Conservation (phyloP, 2,113 vertebrate species). For the Cervus canadensis region DNA sequence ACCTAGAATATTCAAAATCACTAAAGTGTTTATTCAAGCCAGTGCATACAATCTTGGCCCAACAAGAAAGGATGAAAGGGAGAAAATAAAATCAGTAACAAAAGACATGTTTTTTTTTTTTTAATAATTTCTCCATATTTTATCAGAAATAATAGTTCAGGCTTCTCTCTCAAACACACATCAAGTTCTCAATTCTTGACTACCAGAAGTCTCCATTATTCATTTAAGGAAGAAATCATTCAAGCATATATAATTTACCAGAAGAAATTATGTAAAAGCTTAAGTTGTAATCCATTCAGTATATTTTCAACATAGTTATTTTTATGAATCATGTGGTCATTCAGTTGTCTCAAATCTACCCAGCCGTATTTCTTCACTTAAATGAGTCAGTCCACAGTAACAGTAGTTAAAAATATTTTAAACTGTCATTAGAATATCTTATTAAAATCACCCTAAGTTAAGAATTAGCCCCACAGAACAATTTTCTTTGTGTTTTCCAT, state of each 20-base stretch:
- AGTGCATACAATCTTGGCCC: not conserved
- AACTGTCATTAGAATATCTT: not conserved
- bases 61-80: not conserved
- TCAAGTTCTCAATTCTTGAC: not conserved
- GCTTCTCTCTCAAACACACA: not conserved
- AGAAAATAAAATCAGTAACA: not conserved
- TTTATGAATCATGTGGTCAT: not conserved
- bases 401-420: not conserved
- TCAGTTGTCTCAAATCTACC: slow-evolving; percentile 8
- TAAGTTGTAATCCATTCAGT: not conserved
- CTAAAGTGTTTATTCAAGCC: not conserved
- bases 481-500: not conserved
- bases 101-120: not conserved
- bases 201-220: not conserved
- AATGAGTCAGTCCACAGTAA: not conserved
- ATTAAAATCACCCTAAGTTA: not conserved
- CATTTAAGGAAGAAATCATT: not conserved
- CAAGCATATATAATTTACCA: not conserved
- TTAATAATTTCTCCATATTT: not conserved
- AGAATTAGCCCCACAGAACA: not conserved
- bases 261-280: slow-evolving; percentile 17
- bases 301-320: not conserved
- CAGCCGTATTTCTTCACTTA: not conserved
- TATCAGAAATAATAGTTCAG: not conserved
- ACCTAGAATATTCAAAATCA: not conserved